A percentile compares a stretch with the other conserved stretches of the same genome.
Evolutionary conservation across 2,797 vertebrate species (phyloP).

Genomic region (Molothrus aeneus): DNA sequence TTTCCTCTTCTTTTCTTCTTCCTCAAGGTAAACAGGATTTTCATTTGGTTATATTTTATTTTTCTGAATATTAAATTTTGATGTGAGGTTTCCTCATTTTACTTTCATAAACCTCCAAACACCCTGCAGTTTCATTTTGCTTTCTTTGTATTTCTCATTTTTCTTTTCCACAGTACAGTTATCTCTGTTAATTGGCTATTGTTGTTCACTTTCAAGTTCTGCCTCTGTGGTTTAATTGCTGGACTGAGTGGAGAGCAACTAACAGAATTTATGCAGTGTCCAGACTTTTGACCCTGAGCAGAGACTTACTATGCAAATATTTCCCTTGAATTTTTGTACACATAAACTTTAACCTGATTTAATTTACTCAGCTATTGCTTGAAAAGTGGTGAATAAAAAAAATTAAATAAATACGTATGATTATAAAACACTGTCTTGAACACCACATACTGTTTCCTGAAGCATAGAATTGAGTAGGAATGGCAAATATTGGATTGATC

Average conservation of each 20-base stretch:
- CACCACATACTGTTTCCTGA: neutral
- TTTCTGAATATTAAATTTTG: constrained; percentile 9
- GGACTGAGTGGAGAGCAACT: neutral
- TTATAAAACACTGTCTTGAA: neutral
- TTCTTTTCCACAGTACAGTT: neutral
- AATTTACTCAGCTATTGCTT: neutral
- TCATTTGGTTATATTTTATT: neutral
- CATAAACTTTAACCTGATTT: neutral
- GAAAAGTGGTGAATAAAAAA: neutral
- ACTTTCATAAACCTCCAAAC: neutral
- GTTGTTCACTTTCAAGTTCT: constrained; percentile 34
- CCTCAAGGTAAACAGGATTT: neutral
- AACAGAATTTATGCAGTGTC: neutral
- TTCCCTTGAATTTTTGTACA: constrained; percentile 1
- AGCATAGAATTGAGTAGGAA: neutral
- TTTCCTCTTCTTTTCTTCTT: neutral
- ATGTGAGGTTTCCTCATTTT: constrained; percentile 1
- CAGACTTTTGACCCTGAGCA: neutral
- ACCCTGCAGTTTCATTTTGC: neutral
- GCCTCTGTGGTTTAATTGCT: constrained; percentile 27
- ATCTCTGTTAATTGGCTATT: constrained; percentile 48
- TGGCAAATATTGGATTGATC: neutral
- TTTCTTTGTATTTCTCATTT: constrained; percentile 20
- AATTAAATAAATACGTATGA: neutral
- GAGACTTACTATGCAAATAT: neutral